Conservation (phyloP, 1,140 invertebrate genomes). For the Drosophila triauraria region DNA sequence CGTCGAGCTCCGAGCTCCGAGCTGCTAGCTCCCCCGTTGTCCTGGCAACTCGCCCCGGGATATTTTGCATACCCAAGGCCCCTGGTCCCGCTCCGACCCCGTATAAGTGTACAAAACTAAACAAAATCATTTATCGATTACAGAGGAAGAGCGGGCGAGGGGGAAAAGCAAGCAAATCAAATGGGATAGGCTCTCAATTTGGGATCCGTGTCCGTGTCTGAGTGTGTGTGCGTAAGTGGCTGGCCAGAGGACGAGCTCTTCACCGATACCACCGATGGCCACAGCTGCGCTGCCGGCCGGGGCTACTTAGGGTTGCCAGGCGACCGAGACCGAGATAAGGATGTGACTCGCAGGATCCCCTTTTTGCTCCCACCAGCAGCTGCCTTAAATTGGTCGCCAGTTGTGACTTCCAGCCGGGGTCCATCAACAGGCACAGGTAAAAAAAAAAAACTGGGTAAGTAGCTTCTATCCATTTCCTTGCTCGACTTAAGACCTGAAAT, state of each 20-base stretch:
- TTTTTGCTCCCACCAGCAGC: neutral
- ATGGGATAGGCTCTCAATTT: constrained; percentile 48
- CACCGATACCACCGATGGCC: constrained; percentile 25
- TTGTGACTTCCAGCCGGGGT: neutral
- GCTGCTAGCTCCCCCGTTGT: constrained; percentile 12
- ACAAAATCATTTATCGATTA: constrained; percentile 83
- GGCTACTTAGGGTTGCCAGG: constrained; percentile 33
- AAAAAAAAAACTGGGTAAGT: neutral
- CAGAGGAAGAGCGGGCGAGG: constrained; percentile 7
- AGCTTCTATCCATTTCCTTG: neutral
- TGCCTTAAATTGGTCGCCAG: constrained; percentile 1
- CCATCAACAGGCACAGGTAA: neutral
- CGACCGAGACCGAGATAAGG: constrained; percentile 4
- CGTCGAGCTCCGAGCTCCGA: constrained; percentile 3
- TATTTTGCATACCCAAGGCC: constrained; percentile 61
- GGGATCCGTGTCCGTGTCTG: neutral
- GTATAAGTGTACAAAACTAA: constrained; percentile 56
- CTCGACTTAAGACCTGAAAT: neutral
- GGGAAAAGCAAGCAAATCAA: constrained; percentile 50
- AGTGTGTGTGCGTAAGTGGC: constrained; percentile 18
- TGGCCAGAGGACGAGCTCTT: constrained; percentile 20
- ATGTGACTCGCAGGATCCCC: neutral
- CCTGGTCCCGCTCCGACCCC: neutral
- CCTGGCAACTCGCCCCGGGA: constrained; percentile 66
- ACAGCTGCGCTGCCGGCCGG: constrained; percentile 13